A percentile compares a stretch with the other conserved stretches of the same genome.
Evolutionary conservation across 30 jellyfish, hydroid and myxozoan species (phyloP).

Genomic region (Aurelia sp.): DNA sequence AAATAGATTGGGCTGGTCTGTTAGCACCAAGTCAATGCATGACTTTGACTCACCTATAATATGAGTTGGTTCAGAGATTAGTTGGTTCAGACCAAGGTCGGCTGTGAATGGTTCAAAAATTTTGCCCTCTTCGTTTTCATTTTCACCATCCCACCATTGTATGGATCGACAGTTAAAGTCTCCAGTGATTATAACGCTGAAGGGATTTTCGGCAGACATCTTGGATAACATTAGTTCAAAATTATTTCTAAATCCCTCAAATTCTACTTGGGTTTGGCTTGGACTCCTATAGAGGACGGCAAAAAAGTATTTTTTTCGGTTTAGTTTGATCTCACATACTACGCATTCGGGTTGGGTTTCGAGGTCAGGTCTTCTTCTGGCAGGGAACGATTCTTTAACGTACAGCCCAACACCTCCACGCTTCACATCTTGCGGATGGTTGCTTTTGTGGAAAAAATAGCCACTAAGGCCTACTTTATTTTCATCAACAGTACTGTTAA

Average conservation of each 20-base stretch:
- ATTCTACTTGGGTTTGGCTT: slow-evolving; percentile 42
- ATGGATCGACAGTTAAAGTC: slow-evolving; percentile 51
- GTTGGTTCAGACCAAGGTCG: slow-evolving; percentile 44
- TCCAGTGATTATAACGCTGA: slow-evolving; percentile 33
- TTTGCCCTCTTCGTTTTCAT: slow-evolving; percentile 42
- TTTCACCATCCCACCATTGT: slow-evolving; percentile 54
- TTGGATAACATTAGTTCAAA: slow-evolving; percentile 46
- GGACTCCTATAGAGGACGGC: slow-evolving; percentile 50
- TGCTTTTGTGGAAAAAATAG: no score
- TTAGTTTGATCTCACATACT: not conserved
- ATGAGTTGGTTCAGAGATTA: no score
- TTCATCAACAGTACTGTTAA: no score
- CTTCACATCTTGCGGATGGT: no score
- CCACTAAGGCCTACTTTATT: no score
- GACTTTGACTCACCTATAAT: slow-evolving; percentile 43
- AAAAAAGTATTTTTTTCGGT: not conserved
- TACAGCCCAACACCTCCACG: not conserved
- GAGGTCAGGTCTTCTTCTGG: not conserved
- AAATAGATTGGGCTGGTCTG: slow-evolving; percentile 52
- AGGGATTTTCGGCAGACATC: slow-evolving; percentile 51
- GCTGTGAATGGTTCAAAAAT: slow-evolving; percentile 38
- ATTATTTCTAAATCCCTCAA: slow-evolving; percentile 23
- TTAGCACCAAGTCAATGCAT: slow-evolving; percentile 35
- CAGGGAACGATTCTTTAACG: not conserved
- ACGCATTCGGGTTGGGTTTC: not conserved